These are phyloP conservation scores for Hemicentrotus pulcherrimus DNA, from an alignment of 35 echinoderm and acorn worm genomes.

Conservation along the genomic window DNA sequence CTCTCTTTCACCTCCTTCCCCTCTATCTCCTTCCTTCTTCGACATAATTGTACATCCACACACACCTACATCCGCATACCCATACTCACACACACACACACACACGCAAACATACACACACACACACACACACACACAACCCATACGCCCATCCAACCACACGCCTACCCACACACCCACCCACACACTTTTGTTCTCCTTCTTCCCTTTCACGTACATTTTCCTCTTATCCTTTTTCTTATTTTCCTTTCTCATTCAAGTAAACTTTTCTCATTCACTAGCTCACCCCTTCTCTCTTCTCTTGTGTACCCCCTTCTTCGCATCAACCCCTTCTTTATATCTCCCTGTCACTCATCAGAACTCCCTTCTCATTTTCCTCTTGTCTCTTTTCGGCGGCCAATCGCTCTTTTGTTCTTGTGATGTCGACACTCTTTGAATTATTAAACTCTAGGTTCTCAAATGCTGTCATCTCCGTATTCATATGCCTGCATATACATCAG, in stretches of 20 bases:
- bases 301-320: background rate
- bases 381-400: too few species aligned
- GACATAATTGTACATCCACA: too few species aligned
- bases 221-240: background rate
- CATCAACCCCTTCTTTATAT: background rate
- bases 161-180: background rate
- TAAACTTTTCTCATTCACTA: background rate
- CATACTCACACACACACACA: background rate
- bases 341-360: background rate
- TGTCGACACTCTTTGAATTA: too few species aligned
- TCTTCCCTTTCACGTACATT: background rate
- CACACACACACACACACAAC: background rate
- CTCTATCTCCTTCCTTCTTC: background rate
- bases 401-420: too few species aligned
- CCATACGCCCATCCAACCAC: background rate
- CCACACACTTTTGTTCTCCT: background rate
- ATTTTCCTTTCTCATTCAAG: background rate
- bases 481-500: too few species aligned
- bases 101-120: background rate
- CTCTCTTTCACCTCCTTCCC: background rate
- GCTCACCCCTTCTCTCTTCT: background rate
- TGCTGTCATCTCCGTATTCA: too few species aligned
- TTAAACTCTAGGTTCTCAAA: too few species aligned
- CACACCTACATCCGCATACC: background rate
- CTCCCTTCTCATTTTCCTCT: too few species aligned